Percentiles rank a stretch among this genome's conserved stretches.
These are phyloP conservation scores for Notodromas monacha DNA, from an alignment of 2,888 invertebrate genomes.

Conservation along the genomic window DNA sequence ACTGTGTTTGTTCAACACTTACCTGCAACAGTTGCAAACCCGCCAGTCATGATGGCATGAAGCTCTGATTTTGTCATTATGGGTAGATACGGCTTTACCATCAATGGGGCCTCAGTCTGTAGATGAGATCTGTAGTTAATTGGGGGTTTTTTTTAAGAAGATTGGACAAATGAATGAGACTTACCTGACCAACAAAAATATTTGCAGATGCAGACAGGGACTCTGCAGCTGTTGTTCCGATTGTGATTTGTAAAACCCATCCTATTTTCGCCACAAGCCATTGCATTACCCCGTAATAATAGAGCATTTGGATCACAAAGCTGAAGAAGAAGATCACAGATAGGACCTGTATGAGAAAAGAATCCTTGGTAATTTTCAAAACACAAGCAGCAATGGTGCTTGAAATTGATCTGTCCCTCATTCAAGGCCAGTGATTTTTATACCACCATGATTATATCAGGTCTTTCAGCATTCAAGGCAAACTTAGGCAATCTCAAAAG, in stretches of 20 bases:
- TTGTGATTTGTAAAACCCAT: constrained; percentile 29
- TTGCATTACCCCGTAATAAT: constrained; percentile 62
- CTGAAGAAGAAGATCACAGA: constrained; percentile 80
- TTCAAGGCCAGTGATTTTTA: no score
- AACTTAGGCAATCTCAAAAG: no score
- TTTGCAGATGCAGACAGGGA: constrained; percentile 72
- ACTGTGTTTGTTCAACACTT: no score
- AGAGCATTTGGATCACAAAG: constrained; percentile 55
- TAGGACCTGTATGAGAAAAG: constrained; percentile 34
- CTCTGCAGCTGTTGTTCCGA: constrained; percentile 74
- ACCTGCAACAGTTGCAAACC: constrained; percentile 80
- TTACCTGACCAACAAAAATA: constrained; percentile 69
- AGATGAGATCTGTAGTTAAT: no score
- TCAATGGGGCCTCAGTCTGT: constrained; percentile 56
- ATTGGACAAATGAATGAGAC: no score
- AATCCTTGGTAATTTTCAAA: no score
- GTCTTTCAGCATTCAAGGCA: no score
- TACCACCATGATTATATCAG: no score
- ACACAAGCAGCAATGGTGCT: no score
- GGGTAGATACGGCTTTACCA: constrained; percentile 57
- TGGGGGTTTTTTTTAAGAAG: no score
- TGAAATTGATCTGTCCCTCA: no score
- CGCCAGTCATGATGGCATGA: constrained; percentile 69
- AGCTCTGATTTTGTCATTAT: constrained; percentile 61
- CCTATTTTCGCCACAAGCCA: constrained; percentile 47